These are phyloP conservation scores for Philotrypesis tridentata DNA, from an alignment of 1,140 invertebrate species.

Conservation along the genomic window DNA sequence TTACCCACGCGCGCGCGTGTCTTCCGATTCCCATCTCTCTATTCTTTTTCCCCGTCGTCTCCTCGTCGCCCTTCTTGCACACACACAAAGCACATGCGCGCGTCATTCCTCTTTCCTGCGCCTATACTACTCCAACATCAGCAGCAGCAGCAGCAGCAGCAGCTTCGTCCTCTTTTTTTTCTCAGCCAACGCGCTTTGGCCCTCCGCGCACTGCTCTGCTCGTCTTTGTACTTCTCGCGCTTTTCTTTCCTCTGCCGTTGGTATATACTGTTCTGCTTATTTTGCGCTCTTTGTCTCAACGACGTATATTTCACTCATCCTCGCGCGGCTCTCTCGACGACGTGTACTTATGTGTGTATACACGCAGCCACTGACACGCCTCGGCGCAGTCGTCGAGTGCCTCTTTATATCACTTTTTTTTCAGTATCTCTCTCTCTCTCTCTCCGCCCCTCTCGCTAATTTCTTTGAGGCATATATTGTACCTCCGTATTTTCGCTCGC, in stretches of 20 bases:
- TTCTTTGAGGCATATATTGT: too few relatives aligned
- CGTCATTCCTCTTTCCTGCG: neutral
- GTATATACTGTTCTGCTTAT: neutral
- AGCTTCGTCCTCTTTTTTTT: neutral
- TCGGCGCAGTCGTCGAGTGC: neutral
- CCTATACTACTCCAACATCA: neutral
- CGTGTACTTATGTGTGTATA: too few relatives aligned
- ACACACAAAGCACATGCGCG: slow-evolving; percentile 33
- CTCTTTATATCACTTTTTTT: neutral
- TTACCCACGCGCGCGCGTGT: too few relatives aligned
- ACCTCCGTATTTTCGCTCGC: too few relatives aligned
- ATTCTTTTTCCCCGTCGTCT: neutral
- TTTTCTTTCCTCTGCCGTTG: neutral
- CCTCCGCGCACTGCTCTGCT: neutral
- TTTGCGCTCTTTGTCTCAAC: neutral
- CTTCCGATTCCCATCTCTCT: too few relatives aligned
- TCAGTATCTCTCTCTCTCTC: neutral
- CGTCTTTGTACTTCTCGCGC: neutral
- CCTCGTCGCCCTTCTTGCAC: neutral
- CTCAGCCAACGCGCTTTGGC: neutral
- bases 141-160: too few relatives aligned
- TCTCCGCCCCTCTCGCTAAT: too few relatives aligned
- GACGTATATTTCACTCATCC: neutral
- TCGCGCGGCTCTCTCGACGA: too few relatives aligned
- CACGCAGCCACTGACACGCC: neutral